Conservation (phyloP, 2,113 vertebrate genomes). For the Toxotes chatareus region DNA sequence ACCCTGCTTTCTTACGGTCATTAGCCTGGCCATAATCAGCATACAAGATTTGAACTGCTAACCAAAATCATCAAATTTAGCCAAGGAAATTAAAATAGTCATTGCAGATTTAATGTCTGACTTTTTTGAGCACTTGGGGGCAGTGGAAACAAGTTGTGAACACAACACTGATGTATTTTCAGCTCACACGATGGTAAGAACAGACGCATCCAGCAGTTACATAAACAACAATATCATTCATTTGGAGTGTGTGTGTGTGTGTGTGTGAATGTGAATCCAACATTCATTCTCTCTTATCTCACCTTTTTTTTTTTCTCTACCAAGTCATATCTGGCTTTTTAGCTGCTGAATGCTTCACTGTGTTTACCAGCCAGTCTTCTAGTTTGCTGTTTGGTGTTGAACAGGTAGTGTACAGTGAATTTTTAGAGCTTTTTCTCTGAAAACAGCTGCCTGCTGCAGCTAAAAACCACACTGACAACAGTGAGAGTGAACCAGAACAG, state of each 20-base stretch:
- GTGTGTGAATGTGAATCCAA: background rate
- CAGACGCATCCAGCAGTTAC: background rate
- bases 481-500: background rate
- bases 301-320: background rate
- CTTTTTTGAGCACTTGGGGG: background rate
- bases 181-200: too few species aligned
- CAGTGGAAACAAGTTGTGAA: background rate
- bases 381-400: background rate
- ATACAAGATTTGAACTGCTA: slow-evolving; percentile 6
- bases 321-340: background rate
- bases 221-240: background rate
- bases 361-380: background rate
- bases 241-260: background rate
- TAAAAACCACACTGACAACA: background rate
- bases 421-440: background rate
- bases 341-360: too few species aligned
- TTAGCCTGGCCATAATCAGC: background rate
- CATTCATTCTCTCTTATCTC: background rate
- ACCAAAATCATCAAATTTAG: background rate
- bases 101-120: background rate
- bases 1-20: background rate
- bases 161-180: too few species aligned
- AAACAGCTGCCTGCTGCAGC: background rate
- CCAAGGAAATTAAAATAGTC: background rate
- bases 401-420: background rate